Evolutionary conservation across 2,888 invertebrate genomes (phyloP).

Genomic region (Phlogophora meticulosa): DNA sequence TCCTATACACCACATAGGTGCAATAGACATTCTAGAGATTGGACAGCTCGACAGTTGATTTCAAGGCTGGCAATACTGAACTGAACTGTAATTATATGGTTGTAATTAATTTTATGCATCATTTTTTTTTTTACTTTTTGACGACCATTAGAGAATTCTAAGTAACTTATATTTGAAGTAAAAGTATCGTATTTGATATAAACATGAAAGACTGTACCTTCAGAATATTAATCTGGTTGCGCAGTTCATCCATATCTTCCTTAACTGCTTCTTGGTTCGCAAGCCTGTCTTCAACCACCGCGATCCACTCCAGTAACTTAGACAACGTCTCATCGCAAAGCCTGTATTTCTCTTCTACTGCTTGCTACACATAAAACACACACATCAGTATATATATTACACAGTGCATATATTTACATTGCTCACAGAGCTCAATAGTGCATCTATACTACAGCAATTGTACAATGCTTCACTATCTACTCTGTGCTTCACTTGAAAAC

Average conservation of each 20-base stretch:
- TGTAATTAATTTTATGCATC: too few species aligned
- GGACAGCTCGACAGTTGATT: too few species aligned
- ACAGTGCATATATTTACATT: constrained; percentile 48
- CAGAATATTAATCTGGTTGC: constrained; percentile 97
- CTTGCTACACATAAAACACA: constrained; percentile 93
- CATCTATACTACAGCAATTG: constrained; percentile 70
- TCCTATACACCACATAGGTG: too few species aligned
- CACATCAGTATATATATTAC: constrained; percentile 42
- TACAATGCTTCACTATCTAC: constrained; percentile 74
- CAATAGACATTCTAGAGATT: too few species aligned
- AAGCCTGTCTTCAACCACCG: constrained; percentile 95
- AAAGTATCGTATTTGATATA: too few species aligned
- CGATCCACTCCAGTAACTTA: constrained; percentile 96
- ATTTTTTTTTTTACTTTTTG: too few species aligned
- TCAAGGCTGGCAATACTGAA: too few species aligned
- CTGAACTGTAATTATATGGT: too few species aligned
- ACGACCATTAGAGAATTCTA: too few species aligned
- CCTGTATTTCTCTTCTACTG: constrained; percentile 98
- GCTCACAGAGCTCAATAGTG: constrained; percentile 63
- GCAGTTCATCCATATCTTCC: constrained; percentile 96
- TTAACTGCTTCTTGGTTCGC: constrained; percentile 96
- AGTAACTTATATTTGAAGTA: too few species aligned
- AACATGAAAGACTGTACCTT: constrained; percentile 90
- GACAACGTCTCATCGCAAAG: constrained; percentile 96
- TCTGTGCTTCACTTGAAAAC: constrained; percentile 66